Evolutionary conservation across 2,797 vertebrate species (phyloP), one percentile per base, ranked within the genome.

Genomic region (Hippoglossus hippoglossus): DNA sequence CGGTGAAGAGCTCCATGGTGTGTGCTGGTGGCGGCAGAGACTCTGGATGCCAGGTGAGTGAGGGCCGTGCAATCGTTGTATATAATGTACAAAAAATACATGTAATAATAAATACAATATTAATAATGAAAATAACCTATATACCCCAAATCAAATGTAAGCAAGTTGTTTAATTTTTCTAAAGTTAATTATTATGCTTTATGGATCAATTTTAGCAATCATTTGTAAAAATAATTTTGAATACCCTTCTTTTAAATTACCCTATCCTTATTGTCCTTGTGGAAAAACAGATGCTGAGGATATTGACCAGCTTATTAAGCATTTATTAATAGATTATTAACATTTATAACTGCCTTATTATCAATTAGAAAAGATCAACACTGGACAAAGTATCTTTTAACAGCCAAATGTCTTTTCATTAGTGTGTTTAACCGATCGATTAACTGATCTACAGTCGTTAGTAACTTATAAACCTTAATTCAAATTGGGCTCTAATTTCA

Each of bases 21-120:
- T 98, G 97, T 1, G 96, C 95, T 0, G 97, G 96, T 4, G 97
- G 96, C 0, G 92, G 89, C 28, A 62, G 69, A 0, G 89, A 86
- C 0, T 93, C 97, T n/a, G 96, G 96, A 75, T 98, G 97, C 89
- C 94, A 97, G 90, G 96, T 97, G 76, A 69, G 77, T 0, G 34
- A 36, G 46, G 28, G 28, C 28, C 28, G 7, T 8, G 28, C 1
- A 31, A 62, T 58, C 1, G 2, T 1, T 26, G 4, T 26, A 26
- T 26, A 26, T 26, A 26, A 26, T 26, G 26, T 26, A 26, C 26
- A 26, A 26, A 26, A n/a, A 0, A 5, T 26, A 26, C 5, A 26
- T 26, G 4, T 26, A 26, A 26, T 26, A 26, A 26, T 5, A 26
- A 5, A 26, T 26, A 5, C 0, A 26, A 26, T 26, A 26, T 26